Evolutionary conservation across 2,888 invertebrate species (phyloP), one percentile per base, ranked within the genome.

Genomic region (Orthonychiurus folsomi): DNA sequence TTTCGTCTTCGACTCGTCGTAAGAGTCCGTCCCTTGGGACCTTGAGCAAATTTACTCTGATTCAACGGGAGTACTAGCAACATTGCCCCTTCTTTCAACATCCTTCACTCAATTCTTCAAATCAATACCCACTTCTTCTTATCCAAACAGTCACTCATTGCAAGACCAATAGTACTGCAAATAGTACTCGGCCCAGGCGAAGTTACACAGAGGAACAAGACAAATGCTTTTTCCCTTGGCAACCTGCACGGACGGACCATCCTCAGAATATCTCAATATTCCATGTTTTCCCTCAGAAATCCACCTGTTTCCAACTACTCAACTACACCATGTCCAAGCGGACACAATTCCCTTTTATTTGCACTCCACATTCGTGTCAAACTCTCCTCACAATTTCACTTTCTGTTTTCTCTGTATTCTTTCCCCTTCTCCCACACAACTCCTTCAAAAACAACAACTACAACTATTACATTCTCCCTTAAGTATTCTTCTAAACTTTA

Each of bases 371-470:
- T 37, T 37, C 37, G 37, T 37, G 37, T 37, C 37, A 37, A 37
- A 37, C 37, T 37, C 37, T 37, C 37, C 37, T 37, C 37, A 37
- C n/a, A n/a, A n/a, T n/a, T n/a, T n/a, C n/a, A n/a, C n/a, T n/a
- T n/a, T n/a, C n/a, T n/a, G n/a, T n/a, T n/a, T n/a, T n/a, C n/a
- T n/a, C n/a, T n/a, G n/a, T n/a, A n/a, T 37, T 5, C 15, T 37
- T 37, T 37, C 5, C 37, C 37, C 5, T 37, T 37, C 15, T 15
- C 37, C 15, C 37, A 37, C 37, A 37, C n/a, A 37, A 37, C 37
- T 37, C 15, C 15, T 37, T 37, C 37, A 37, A 37, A 37, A 37
- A 37, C n/a, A n/a, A n/a, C n/a, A n/a, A n/a, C n/a, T n/a, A n/a
- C n/a, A n/a, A n/a, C n/a, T n/a, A n/a, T n/a, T n/a, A n/a, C n/a